Percentiles rank a stretch among this genome's conserved stretches.
Evolutionary conservation across 1,140 invertebrate genomes (phyloP).

Genomic region (Cheumatopsyche charites): DNA sequence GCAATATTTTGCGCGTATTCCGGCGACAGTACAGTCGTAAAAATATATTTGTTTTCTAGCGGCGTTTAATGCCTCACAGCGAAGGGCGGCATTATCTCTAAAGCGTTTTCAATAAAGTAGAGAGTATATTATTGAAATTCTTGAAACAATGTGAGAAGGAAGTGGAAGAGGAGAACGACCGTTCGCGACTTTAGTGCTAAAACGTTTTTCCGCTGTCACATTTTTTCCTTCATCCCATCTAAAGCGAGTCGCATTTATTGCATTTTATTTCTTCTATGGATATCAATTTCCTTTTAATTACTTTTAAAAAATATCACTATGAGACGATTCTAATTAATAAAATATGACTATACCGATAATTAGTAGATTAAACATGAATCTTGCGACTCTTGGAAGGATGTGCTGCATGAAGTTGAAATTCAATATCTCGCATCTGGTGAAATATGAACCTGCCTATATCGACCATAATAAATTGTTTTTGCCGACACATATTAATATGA

Average conservation of each 20-base stretch:
- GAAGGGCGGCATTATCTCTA: background rate
- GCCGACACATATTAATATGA: conserved; percentile 35
- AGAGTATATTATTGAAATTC: conserved; percentile 27
- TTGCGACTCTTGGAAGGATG: background rate
- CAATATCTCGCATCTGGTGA: conserved; percentile 26
- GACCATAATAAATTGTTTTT: conserved; percentile 33
- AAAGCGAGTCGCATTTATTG: background rate
- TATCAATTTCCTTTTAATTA: too few species aligned
- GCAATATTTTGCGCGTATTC: background rate
- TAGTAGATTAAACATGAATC: too few species aligned
- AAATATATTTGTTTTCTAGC: conserved; percentile 24
- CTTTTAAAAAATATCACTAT: too few species aligned
- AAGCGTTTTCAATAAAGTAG: conserved; percentile 27
- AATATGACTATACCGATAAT: too few species aligned
- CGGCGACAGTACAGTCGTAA: background rate
- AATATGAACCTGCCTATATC: conserved; percentile 31
- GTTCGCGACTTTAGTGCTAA: conserved; percentile 9
- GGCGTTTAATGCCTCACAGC: conserved; percentile 16
- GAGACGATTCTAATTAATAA: too few species aligned
- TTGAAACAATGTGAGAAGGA: conserved; percentile 9
- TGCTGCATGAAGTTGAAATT: conserved; percentile 16
- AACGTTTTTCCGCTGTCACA: conserved; percentile 16
- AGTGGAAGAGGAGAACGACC: conserved; percentile 9
- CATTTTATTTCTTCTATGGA: too few species aligned
- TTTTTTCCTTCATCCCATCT: background rate